These are phyloP conservation scores for Heliconius charithonia DNA, from an alignment of 2,888 invertebrate species.

Conservation along the genomic window DNA sequence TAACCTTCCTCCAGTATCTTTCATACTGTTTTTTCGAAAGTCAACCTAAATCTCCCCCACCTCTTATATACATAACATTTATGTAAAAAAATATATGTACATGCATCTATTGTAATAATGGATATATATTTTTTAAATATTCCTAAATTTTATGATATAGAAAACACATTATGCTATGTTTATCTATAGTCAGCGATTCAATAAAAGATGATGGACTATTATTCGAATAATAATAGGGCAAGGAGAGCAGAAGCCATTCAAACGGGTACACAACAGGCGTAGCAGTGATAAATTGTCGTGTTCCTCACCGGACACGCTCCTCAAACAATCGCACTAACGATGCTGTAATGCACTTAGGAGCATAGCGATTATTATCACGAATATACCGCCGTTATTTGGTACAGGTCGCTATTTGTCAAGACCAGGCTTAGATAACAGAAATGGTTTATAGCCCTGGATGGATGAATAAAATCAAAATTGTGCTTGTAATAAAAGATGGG, in stretches of 20 bases:
- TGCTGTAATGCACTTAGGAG: slow-evolving; percentile 44
- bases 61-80: no score
- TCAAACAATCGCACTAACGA: slow-evolving; percentile 56
- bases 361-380: slow-evolving; percentile 42
- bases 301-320: slow-evolving; percentile 58
- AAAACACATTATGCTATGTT: background rate
- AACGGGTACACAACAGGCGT: slow-evolving; percentile 51
- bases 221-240: slow-evolving; percentile 57
- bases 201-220: slow-evolving; percentile 30
- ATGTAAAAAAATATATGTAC: no score
- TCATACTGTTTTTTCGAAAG: no score
- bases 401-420: slow-evolving; percentile 36
- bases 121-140: no score
- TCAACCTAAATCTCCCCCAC: no score
- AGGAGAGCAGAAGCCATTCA: slow-evolving; percentile 59
- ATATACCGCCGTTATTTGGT: slow-evolving; percentile 33
- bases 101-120: no score
- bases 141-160: no score
- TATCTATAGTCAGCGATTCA: slow-evolving; percentile 12
- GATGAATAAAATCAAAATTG: background rate
- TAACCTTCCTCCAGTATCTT: no score
- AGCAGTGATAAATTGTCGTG: slow-evolving; percentile 65
- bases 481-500: background rate
- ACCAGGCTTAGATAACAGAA: slow-evolving; percentile 34
- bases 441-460: slow-evolving; percentile 16